Evolutionary conservation across 2,113 vertebrate genomes (phyloP), one percentile per base, ranked within the genome.

Genomic region (Cryptoleucopteryx plumbea): DNA sequence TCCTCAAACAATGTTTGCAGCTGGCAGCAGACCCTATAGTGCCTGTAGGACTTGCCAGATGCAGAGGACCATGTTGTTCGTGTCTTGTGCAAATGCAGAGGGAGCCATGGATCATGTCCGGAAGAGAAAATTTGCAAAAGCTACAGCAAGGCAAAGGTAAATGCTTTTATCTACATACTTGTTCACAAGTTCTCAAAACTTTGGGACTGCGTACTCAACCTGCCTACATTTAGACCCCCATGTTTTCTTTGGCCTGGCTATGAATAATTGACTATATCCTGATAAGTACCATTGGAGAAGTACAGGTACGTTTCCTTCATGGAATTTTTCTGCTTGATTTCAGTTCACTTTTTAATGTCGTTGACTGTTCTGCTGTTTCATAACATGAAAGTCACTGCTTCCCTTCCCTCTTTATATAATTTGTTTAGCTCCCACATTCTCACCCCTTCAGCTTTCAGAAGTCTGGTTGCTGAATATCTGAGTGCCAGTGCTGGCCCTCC

Each of bases 1-100:
- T 18, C 40, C 43, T 34, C 17, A 3, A 3, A 2, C 0, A 0
- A 5, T 0, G 3, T 13, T 4, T 42, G 31, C 38, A 53, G 29
- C 5, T 34, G 47, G 48, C 27, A 53, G 75, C 43, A 40, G 70
- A 20, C 7, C 31, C 26, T 16, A 1, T 2, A 9, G 45, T 13
- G 38, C 78, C 58, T 8, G 9, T 8, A 4, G 68, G 40, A 31
- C 58, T 18, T 31, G 5, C 16, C 8, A 7, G 23, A 4, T 8
- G 32, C 50, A 25, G 36, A 67, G 42, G 23, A 34, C 74, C 3
- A 0, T 18, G 19, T 6, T 50, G n/a, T 31, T 61, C 50, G 1
- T 7, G 34, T 38, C 70, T 11, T 62, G 42, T 22, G 53, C 63
- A 23, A 12, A 22, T 5, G 23, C 45, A 66, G 36, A 77, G 50